These are phyloP conservation scores for Eutrigla gurnardus DNA, from an alignment of 2,797 vertebrate genomes.

Conservation along the genomic window DNA sequence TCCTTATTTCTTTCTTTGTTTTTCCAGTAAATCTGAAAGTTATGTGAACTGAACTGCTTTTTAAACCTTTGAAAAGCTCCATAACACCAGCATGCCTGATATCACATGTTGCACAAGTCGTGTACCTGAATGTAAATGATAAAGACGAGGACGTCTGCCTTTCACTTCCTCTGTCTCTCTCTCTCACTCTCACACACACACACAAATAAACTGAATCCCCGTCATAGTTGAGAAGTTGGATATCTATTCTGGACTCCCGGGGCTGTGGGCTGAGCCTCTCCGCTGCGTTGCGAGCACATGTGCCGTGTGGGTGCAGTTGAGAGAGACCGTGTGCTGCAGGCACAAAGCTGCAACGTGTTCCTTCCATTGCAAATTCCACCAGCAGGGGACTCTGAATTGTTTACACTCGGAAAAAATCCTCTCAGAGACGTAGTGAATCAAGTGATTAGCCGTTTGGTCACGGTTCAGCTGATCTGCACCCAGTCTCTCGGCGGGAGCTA, in stretches of 20 bases:
- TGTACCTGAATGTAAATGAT: slow-evolving; percentile 25
- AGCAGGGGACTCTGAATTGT: slow-evolving; percentile 38
- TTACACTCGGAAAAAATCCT: slow-evolving; percentile 47
- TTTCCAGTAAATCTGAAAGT: not conserved
- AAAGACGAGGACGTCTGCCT: not conserved
- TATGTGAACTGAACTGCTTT: not conserved
- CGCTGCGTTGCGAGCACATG: slow-evolving; percentile 65
- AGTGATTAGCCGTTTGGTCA: slow-evolving; percentile 60
- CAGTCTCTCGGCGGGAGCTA: slow-evolving; percentile 52
- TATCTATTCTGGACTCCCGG: slow-evolving; percentile 66
- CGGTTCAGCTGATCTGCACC: slow-evolving; percentile 53
- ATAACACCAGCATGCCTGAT: not conserved
- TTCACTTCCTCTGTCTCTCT: not conserved
- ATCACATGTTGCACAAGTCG: slow-evolving; percentile 14
- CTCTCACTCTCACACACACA: not conserved
- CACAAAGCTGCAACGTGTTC: slow-evolving; percentile 71
- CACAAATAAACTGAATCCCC: slow-evolving; percentile 7
- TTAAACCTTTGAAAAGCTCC: not conserved
- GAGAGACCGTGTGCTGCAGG: slow-evolving; percentile 68
- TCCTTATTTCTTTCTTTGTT: not conserved
- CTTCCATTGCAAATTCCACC: slow-evolving; percentile 28
- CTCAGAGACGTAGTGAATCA: slow-evolving; percentile 45
- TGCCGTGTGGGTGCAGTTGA: slow-evolving; percentile 71
- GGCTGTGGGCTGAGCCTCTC: slow-evolving; percentile 59
- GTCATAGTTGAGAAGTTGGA: slow-evolving; percentile 37